Base-by-base conservation (phyloP, 2,888 invertebrate genomes). In the Spisula subtruncata region DNA sequence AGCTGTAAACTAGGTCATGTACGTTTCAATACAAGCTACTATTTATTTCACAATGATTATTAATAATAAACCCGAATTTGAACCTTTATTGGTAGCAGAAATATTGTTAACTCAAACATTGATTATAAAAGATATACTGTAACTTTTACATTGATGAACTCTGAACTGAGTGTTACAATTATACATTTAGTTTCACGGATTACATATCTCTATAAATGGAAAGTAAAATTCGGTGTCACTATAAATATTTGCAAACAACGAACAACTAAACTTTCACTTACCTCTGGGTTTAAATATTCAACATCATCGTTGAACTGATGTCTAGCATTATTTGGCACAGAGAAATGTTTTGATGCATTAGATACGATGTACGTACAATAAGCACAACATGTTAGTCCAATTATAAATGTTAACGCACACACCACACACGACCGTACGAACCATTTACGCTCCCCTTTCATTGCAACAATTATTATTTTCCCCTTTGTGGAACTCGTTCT, bases 311-410 rank as follows among this genome's bases (percentile, higher is more conserved):
- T 66, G 25, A 12, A 41, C 41, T 41, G 51, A 0, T n/a, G 60
- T n/a, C 60, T 5, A n/a, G 1, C 12, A 10, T 66, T 66, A 25
- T 66, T 25, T 66, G 25, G 25, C n/a, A 25, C 2, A 66, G 4
- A 25, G 12, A 66, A 25, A 10, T 25, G 10, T n/a, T 66, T 66
- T 25, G 60, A 66, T 25, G 60, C 60, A 66, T 66, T 25, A n/a
- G 14, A 14, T 32, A 81, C 81, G 12, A 46, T 46, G 48, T 81
- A 81, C n/a, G 48, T n/a, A 51, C 81, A 81, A 8, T 81, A 81
- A 10, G 1, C 81, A 20, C 81, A 81, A n/a, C 81, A 81, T 18
- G 48, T 14, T 12, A 81, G 25, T 81, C 41, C 81, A 25, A 81
- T n/a, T 0, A 46, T 14, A 51, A 6, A 48, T 46, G 75, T 75